Conservation (phyloP, 2,797 vertebrate species). For the Characodon lateralis region DNA sequence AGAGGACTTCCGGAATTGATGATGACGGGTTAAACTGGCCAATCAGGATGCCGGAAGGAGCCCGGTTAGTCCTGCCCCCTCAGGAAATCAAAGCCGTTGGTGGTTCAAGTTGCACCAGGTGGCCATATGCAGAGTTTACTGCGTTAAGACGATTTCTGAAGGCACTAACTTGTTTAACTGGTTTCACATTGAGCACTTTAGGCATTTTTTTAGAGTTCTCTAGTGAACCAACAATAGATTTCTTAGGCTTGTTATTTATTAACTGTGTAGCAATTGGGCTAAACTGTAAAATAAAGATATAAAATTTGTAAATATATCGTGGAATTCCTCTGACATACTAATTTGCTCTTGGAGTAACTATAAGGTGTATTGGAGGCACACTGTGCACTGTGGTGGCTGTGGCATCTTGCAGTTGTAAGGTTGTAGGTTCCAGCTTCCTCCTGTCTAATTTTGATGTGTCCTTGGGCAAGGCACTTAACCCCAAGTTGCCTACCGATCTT, state of each 20-base stretch:
- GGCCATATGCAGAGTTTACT: too few species aligned
- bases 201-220: background rate
- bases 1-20: constrained; percentile 70
- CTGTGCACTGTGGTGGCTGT: too few species aligned
- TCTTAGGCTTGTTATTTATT: background rate
- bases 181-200: background rate
- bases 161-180: background rate
- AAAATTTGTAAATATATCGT: background rate
- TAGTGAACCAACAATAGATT: background rate
- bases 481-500: too few species aligned
- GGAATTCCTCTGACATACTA: background rate
- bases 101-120: background rate
- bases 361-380: too few species aligned
- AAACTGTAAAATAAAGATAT: background rate
- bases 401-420: too few species aligned
- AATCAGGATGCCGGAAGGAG: constrained; percentile 38
- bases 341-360: too few species aligned
- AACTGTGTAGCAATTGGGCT: background rate
- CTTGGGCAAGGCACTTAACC: too few species aligned
- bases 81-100: background rate
- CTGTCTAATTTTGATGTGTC: too few species aligned
- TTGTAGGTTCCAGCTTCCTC: too few species aligned
- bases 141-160: too few species aligned
- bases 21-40: constrained; percentile 47
- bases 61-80: constrained; percentile 34